Evolutionary conservation across 2,797 vertebrate genomes (phyloP).

Genomic region (Cygnus olor): DNA sequence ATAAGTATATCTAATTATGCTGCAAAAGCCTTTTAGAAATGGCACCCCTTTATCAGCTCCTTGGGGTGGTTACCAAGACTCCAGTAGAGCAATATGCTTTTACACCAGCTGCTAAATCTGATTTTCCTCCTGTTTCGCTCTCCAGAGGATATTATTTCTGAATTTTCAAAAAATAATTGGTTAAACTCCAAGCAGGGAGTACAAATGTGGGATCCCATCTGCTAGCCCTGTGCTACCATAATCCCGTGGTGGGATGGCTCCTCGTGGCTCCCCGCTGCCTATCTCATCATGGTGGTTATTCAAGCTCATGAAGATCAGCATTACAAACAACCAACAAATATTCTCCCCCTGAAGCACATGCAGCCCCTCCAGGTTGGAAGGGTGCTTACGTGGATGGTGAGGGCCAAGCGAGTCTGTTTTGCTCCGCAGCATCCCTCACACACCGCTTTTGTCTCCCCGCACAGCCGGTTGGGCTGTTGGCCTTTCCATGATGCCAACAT

Average conservation of each 20-base stretch:
- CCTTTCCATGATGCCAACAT: not conserved
- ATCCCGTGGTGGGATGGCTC: not conserved
- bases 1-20: not conserved
- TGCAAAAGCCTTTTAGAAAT: not conserved
- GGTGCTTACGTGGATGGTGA: not conserved
- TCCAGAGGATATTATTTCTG: constrained; percentile 26
- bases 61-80: not conserved
- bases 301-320: not conserved
- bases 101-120: constrained; percentile 16
- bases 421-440: not conserved
- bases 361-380: not conserved
- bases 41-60: not conserved
- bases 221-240: not conserved
- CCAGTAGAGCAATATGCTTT: not conserved
- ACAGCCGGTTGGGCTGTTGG: not conserved
- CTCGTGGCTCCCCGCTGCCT: not conserved
- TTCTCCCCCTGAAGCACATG: not conserved
- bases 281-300: not conserved
- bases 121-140: constrained; percentile 20
- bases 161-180: not conserved
- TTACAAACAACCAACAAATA: not conserved
- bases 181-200: not conserved
- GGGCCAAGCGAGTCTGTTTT: not conserved
- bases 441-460: not conserved
- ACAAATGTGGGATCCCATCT: not conserved